Evolutionary conservation across 2,888 invertebrate species (phyloP).

Genomic region (Ceraclea dissimilis): DNA sequence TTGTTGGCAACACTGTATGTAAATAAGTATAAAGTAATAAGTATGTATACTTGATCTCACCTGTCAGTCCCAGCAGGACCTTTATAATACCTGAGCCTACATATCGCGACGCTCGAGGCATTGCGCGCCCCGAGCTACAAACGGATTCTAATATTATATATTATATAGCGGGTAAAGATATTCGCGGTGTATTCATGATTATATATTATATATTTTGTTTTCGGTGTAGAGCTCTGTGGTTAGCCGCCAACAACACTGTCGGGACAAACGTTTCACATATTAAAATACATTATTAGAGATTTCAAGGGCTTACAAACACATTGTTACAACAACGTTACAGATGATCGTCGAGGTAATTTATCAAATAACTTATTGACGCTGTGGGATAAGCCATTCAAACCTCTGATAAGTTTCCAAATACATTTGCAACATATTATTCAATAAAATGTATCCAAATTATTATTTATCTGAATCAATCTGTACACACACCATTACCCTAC

Average conservation of each 20-base stretch:
- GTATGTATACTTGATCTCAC: constrained; percentile 37
- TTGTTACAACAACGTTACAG: neutral
- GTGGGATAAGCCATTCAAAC: constrained; percentile 23
- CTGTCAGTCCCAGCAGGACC: constrained; percentile 37
- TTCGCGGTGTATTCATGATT: constrained; percentile 12
- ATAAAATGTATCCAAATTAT: too few species aligned
- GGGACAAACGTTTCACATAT: constrained; percentile 45
- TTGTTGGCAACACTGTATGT: too few species aligned
- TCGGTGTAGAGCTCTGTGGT: constrained; percentile 37
- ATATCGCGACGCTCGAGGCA: constrained; percentile 48
- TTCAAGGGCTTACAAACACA: constrained; percentile 21
- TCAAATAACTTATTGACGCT: neutral
- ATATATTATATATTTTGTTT: neutral
- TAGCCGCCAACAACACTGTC: constrained; percentile 49
- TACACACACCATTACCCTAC: too few species aligned
- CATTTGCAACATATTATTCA: neutral
- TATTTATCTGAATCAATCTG: too few species aligned
- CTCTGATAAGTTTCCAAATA: constrained; percentile 13
- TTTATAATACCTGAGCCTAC: constrained; percentile 43
- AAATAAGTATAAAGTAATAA: too few species aligned
- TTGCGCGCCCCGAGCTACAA: constrained; percentile 50
- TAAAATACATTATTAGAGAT: constrained; percentile 37
- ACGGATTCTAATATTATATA: constrained; percentile 17
- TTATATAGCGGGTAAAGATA: constrained; percentile 18
- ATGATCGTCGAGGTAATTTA: neutral